Evolutionary conservation across 2,888 invertebrate species (phyloP).

Genomic region (Baronia brevicornis): DNA sequence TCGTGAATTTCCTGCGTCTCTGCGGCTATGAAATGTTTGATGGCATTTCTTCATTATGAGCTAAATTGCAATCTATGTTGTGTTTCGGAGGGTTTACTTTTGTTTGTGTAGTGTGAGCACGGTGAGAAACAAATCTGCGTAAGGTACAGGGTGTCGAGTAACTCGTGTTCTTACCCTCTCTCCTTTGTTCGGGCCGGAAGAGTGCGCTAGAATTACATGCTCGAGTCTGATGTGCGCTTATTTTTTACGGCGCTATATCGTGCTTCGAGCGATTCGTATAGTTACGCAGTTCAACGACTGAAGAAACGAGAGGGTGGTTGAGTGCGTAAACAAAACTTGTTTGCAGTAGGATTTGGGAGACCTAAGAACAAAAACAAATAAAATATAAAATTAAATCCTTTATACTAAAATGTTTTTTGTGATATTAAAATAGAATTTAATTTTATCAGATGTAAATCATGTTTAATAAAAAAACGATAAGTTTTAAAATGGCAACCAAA

Average conservation of each 20-base stretch:
- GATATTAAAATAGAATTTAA: no score
- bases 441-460: no score
- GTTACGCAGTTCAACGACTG: constrained; percentile 72
- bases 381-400: no score
- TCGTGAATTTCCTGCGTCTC: constrained; percentile 69
- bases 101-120: constrained; percentile 34
- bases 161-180: constrained; percentile 76
- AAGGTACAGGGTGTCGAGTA: constrained; percentile 74
- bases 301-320: constrained; percentile 61
- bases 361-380: constrained; percentile 19
- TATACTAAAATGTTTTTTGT: no score
- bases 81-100: constrained; percentile 47
- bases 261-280: constrained; percentile 63
- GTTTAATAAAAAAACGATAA: no score
- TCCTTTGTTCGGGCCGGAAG: constrained; percentile 75
- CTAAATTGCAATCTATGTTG: constrained; percentile 45
- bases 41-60: constrained; percentile 30
- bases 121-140: constrained; percentile 74
- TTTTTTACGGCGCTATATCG: constrained; percentile 73
- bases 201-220: constrained; percentile 76
- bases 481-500: no score
- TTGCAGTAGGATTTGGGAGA: constrained; percentile 50
- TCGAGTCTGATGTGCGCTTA: constrained; percentile 75
- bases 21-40: constrained; percentile 51
- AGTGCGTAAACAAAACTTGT: constrained; percentile 60